These are phyloP conservation scores for Metallyticus violacea DNA, from an alignment of 2,888 invertebrate genomes.

Conservation along the genomic window DNA sequence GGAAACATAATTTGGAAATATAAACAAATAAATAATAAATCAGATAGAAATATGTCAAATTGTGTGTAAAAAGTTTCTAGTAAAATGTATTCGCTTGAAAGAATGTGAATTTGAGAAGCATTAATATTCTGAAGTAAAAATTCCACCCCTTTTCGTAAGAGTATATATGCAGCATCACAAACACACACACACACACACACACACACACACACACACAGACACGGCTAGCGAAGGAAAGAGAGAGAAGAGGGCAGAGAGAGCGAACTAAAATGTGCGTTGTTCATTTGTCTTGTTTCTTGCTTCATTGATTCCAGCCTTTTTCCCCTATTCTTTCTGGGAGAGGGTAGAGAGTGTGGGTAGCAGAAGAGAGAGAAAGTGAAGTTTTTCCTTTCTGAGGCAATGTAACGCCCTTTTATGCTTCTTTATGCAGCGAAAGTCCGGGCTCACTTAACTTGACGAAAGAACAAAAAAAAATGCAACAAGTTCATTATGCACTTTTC, in stretches of 20 bases:
- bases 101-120: neutral
- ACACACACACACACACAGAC: neutral
- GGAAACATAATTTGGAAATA: too few relatives aligned
- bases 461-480: too few relatives aligned
- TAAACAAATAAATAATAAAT: too few relatives aligned
- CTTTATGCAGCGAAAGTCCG: too few relatives aligned
- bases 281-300: slow-evolving; percentile 18
- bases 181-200: neutral
- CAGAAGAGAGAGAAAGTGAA: neutral
- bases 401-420: too few relatives aligned
- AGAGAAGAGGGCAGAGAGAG: neutral
- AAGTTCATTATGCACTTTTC: too few relatives aligned
- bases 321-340: neutral
- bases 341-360: neutral
- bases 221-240: neutral
- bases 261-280: slow-evolving; percentile 13
- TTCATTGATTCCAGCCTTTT: slow-evolving; percentile 11
- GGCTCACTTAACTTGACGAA: too few relatives aligned
- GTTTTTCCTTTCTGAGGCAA: too few relatives aligned
- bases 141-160: neutral
- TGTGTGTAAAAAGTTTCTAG: too few relatives aligned
- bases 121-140: neutral
- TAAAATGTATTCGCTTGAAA: too few relatives aligned
- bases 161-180: neutral
- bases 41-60: too few relatives aligned